phyloP scores from a whole-genome alignment of 30 jellyfish, hydroid and myxozoan genomes.

The Chrysaora quinquecirrha region DNA sequence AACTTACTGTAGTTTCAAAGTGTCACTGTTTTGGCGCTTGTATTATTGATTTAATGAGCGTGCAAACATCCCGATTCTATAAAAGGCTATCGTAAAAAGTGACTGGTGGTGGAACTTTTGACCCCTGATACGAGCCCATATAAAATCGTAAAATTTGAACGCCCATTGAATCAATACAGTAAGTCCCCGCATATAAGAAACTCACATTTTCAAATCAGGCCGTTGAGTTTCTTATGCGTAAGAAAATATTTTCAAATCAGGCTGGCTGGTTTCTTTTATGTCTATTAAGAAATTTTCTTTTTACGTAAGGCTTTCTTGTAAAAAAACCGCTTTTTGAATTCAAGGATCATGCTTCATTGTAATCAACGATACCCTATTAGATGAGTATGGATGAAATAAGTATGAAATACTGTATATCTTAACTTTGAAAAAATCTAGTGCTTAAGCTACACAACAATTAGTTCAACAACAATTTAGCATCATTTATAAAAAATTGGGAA shows the following conservation, averaged over 20 bases:
- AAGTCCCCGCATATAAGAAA: neutral
- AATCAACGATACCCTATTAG: slow-evolving; percentile 5
- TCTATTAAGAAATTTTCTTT: neutral
- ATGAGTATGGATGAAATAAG: slow-evolving; percentile 4
- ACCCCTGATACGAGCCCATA: too few relatives aligned
- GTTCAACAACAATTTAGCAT: neutral
- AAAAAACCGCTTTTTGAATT: neutral
- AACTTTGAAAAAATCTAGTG: slow-evolving; percentile 7
- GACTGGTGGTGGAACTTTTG: too few relatives aligned
- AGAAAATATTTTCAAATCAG: neutral
- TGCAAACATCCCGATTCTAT: too few relatives aligned
- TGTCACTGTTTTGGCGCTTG: too few relatives aligned
- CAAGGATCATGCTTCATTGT: slow-evolving; percentile 8
- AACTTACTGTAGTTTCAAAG: too few relatives aligned
- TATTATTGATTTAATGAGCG: too few relatives aligned
- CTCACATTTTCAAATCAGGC: neutral
- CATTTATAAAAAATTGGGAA: too few relatives aligned
- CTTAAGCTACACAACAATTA: slow-evolving; percentile 9
- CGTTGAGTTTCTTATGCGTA: neutral
- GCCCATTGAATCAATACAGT: too few relatives aligned
- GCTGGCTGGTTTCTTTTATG: neutral
- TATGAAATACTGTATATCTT: slow-evolving; percentile 10
- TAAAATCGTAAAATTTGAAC: too few relatives aligned
- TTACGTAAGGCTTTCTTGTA: neutral
- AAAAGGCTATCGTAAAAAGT: too few relatives aligned